These are phyloP conservation scores for Temnothorax ravouxi DNA, from an alignment of 2,888 invertebrate genomes.

Conservation along the genomic window DNA sequence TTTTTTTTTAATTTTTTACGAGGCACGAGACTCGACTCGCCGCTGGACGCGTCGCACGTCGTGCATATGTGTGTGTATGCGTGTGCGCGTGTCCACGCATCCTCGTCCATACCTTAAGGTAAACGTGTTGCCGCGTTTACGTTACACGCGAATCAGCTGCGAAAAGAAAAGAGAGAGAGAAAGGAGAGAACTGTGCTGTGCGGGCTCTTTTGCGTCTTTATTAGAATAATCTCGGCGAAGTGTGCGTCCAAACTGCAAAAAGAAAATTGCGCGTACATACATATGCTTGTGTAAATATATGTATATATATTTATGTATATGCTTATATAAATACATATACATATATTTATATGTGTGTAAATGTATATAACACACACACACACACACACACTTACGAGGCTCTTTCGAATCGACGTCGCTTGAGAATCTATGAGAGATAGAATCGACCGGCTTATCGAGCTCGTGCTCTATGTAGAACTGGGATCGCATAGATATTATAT, in stretches of 20 bases:
- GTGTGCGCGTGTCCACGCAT: background rate
- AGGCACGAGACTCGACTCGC: constrained; percentile 35
- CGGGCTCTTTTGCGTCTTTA: constrained; percentile 30
- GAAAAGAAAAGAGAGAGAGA: background rate
- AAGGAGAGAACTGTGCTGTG: constrained; percentile 18
- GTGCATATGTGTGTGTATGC: background rate
- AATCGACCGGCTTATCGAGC: background rate
- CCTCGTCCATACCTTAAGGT: constrained; percentile 7
- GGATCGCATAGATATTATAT: background rate
- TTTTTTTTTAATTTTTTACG: background rate
- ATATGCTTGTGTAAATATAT: constrained; percentile 1
- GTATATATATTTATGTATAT: background rate
- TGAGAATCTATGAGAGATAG: background rate
- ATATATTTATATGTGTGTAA: background rate
- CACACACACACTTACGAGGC: background rate
- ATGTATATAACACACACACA: background rate
- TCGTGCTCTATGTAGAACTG: background rate
- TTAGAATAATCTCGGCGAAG: constrained; percentile 11
- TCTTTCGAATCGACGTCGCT: constrained; percentile 50
- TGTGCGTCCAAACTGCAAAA: background rate
- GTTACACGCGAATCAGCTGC: constrained; percentile 6
- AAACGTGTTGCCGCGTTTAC: constrained; percentile 10
- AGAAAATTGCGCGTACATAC: constrained; percentile 4
- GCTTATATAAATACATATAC: background rate
- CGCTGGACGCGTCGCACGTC: constrained; percentile 34